Evolutionary conservation across 1,140 invertebrate species (phyloP).

Genomic region (Thalassaphorura encarpata): DNA sequence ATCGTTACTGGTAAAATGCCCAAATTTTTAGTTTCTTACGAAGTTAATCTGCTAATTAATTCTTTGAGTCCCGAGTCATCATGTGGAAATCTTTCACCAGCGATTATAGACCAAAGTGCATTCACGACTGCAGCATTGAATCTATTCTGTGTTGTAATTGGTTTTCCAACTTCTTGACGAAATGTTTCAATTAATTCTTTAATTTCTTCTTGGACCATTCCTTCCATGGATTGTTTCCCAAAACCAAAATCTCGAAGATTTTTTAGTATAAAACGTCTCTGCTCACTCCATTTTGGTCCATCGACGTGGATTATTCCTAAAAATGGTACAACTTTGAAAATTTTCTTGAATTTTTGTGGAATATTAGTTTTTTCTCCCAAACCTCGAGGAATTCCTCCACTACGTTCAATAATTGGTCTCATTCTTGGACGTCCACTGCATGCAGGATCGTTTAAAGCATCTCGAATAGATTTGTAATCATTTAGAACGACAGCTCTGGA

Average conservation of each 20-base stretch:
- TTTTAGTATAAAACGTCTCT: slow-evolving; percentile 4
- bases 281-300: neutral
- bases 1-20: too few relatives aligned
- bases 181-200: slow-evolving; percentile 6
- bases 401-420: neutral
- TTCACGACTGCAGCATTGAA: slow-evolving; percentile 14
- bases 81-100: neutral
- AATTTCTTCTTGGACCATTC: slow-evolving; percentile 9
- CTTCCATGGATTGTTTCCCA: slow-evolving; percentile 5
- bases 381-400: neutral
- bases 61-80: neutral
- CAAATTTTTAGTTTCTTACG: too few relatives aligned
- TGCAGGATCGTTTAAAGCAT: neutral
- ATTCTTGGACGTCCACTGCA: neutral
- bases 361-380: neutral
- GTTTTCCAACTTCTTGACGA: neutral
- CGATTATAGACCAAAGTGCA: slow-evolving; percentile 8
- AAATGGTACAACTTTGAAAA: neutral
- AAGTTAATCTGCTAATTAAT: neutral
- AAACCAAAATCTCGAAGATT: slow-evolving; percentile 9
- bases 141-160: slow-evolving; percentile 8
- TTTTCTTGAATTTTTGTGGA: neutral
- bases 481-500: neutral
- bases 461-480: neutral
- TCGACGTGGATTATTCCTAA: neutral